Conservation (phyloP, 2,113 vertebrate genomes). For the Hepsetus odoe region DNA sequence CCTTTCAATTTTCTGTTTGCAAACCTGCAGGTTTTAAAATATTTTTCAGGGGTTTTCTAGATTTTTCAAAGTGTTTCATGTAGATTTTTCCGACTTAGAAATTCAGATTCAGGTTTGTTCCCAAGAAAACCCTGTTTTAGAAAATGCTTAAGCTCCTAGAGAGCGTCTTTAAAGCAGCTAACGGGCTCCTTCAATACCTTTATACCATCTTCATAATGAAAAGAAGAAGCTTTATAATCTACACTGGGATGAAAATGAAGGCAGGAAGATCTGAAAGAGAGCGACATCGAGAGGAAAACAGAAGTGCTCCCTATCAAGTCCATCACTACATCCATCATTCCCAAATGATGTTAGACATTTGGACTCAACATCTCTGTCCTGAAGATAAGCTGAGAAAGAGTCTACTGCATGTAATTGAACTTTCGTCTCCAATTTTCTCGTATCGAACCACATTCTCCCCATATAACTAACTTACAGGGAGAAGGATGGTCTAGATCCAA, state of each 20-base stretch:
- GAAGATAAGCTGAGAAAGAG: not conserved
- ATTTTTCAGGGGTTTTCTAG: no score
- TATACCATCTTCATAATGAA: no score
- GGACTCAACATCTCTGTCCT: not conserved
- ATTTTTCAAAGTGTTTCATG: no score
- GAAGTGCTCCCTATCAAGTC: not conserved
- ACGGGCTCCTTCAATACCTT: no score
- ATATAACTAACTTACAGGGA: not conserved
- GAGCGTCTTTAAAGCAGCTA: no score
- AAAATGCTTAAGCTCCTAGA: no score
- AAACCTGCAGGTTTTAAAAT: no score
- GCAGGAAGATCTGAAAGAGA: not conserved
- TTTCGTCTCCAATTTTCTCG: not conserved
- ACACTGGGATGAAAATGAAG: not conserved
- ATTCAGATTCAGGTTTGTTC: no score
- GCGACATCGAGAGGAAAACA: not conserved
- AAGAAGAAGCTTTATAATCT: not conserved
- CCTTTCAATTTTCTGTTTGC: no score
- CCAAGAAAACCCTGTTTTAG: no score
- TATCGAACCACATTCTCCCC: not conserved
- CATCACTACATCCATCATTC: not conserved
- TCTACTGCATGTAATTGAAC: not conserved
- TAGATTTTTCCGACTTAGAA: no score
- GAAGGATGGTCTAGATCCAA: not conserved
- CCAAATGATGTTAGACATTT: not conserved